Conservation (phyloP, 2,888 invertebrate species). For the Drosophila peninsularis region DNA sequence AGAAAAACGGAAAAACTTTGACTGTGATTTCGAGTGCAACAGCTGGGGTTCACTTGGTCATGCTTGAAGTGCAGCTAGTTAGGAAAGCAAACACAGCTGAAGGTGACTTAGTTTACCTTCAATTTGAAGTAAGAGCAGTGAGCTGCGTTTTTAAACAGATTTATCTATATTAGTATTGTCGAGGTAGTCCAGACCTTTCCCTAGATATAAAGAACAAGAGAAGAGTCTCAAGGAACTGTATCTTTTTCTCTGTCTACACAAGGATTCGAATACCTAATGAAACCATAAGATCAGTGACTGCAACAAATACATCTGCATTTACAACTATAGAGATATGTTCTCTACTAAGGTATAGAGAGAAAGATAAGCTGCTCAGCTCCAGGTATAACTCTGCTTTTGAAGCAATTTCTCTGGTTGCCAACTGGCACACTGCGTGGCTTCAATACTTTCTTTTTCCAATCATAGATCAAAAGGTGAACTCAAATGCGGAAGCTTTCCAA, state of each 20-base stretch:
- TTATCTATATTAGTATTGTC: background rate
- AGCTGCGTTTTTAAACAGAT: background rate
- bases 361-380: background rate
- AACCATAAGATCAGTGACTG: background rate
- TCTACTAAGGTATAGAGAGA: background rate
- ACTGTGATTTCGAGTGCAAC: constrained; percentile 55
- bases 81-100: background rate
- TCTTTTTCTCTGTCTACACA: background rate
- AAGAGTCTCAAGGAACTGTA: background rate
- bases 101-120: constrained; percentile 33
- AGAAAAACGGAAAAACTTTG: background rate
- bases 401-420: background rate
- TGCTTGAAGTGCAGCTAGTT: constrained; percentile 48
- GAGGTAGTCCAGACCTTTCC: too few species aligned
- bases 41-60: constrained; percentile 50
- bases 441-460: background rate
- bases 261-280: background rate
- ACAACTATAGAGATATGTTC: background rate
- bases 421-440: background rate
- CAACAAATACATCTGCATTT: too few species aligned
- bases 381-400: background rate
- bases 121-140: background rate
- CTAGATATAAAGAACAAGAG: background rate
- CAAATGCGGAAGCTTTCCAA: constrained; percentile 2
- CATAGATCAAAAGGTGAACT: constrained; percentile 1